Evolutionary conservation across 2,888 invertebrate species (phyloP).

Genomic region (Mimas tiliae): DNA sequence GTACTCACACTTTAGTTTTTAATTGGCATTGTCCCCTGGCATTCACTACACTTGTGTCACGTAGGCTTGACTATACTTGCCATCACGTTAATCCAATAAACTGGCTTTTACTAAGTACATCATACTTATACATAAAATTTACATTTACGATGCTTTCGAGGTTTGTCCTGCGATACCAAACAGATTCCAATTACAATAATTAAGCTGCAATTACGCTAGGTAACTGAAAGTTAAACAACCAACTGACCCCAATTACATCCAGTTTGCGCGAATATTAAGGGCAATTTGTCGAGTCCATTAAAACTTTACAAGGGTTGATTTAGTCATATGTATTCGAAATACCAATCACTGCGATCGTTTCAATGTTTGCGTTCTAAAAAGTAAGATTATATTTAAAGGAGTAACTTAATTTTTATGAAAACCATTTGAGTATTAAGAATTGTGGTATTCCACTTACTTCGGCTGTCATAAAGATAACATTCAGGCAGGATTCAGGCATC

Average conservation of each 20-base stretch:
- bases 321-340: background rate
- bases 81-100: background rate
- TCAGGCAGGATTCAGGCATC: too few species aligned
- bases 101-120: background rate
- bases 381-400: too few species aligned
- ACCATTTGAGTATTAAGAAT: too few species aligned
- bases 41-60: too few species aligned
- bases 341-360: background rate
- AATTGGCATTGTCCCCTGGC: too few species aligned
- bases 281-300: constrained; percentile 31
- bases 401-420: too few species aligned
- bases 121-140: constrained; percentile 5
- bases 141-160: background rate
- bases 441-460: too few species aligned
- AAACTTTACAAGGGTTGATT: constrained; percentile 1
- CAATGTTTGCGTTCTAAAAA: too few species aligned
- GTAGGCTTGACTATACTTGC: too few species aligned
- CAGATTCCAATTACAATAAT: constrained; percentile 18
- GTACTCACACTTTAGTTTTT: too few species aligned
- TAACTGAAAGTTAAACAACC: constrained; percentile 44
- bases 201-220: constrained; percentile 32
- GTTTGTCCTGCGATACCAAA: background rate
- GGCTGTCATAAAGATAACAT: too few species aligned
- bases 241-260: constrained; percentile 39
- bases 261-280: constrained; percentile 42